A percentile compares a stretch with the other conserved stretches of the same genome.
Evolutionary conservation across 2,113 vertebrate genomes (phyloP).

Genomic region (Spea multiplicata): DNA sequence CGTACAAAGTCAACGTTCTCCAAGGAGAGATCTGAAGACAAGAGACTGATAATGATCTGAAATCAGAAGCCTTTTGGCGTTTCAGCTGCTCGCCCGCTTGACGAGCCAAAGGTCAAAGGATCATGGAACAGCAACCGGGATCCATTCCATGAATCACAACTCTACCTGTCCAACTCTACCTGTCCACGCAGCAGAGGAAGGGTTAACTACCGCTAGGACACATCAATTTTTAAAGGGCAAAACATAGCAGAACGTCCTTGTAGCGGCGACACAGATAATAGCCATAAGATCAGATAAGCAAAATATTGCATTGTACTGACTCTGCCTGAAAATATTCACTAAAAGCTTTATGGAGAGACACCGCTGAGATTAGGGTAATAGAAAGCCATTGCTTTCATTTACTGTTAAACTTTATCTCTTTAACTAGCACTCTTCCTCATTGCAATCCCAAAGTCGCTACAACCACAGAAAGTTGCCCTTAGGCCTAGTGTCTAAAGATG

Average conservation of each 20-base stretch:
- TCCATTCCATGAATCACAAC: not conserved
- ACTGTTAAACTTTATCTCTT: no score
- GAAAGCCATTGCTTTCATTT: no score
- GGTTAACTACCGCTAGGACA: slow-evolving; percentile 11
- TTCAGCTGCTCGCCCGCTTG: no score
- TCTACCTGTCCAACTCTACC: not conserved
- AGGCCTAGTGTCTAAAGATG: no score
- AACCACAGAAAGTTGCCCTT: no score
- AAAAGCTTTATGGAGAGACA: not conserved
- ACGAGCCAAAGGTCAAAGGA: no score
- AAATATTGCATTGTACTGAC: slow-evolving; percentile 45
- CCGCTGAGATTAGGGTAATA: no score
- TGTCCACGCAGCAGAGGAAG: not conserved
- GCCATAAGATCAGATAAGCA: slow-evolving; percentile 23
- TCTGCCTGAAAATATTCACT: slow-evolving; percentile 32
- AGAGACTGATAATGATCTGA: not conserved
- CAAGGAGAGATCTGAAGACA: not conserved
- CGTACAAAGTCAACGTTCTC: not conserved
- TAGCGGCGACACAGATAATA: slow-evolving; percentile 13
- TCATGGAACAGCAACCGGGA: not conserved
- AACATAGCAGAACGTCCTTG: slow-evolving; percentile 20
- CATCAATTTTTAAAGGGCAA: slow-evolving; percentile 19
- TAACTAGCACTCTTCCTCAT: no score
- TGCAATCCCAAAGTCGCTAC: no score
- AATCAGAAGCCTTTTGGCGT: no score